Evolutionary conservation across 2,888 invertebrate genomes (phyloP).

Genomic region (Sinopyrophorus schimmeli): DNA sequence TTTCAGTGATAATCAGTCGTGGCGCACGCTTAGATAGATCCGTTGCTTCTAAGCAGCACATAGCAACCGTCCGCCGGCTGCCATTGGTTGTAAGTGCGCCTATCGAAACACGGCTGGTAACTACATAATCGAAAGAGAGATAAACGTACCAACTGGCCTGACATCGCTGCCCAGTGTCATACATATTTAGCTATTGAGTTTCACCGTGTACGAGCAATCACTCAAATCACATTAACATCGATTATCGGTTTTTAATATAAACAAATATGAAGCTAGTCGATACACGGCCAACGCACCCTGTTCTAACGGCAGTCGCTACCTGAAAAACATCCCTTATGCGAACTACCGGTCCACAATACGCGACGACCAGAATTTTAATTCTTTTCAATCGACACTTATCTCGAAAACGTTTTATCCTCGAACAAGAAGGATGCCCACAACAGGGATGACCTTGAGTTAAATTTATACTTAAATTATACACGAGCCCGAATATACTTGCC

Average conservation of each 20-base stretch:
- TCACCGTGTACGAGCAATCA: slow-evolving; percentile 22
- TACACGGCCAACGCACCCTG: no score
- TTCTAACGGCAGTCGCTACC: no score
- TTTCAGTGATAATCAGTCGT: slow-evolving; percentile 12
- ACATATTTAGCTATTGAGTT: slow-evolving; percentile 30
- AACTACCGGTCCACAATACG: no score
- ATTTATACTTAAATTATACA: slow-evolving; percentile 43
- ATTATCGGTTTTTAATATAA: no score
- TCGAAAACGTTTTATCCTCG: slow-evolving; percentile 30
- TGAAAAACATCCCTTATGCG: no score
- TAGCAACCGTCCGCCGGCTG: slow-evolving; percentile 40
- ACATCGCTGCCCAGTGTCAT: slow-evolving; percentile 35
- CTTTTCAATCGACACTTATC: slow-evolving; percentile 22
- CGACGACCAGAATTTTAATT: slow-evolving; percentile 9
- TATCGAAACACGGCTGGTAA: slow-evolving; percentile 41
- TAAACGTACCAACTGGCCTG: slow-evolving; percentile 40
- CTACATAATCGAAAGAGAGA: slow-evolving; percentile 44
- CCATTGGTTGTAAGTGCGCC: slow-evolving; percentile 41
- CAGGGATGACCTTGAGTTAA: slow-evolving; percentile 44
- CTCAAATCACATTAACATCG: slow-evolving; percentile 12
- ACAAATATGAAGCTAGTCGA: no score
- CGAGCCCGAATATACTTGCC: slow-evolving; percentile 32
- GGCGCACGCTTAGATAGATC: slow-evolving; percentile 24
- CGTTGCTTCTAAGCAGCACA: slow-evolving; percentile 33
- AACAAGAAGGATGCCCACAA: slow-evolving; percentile 37